Percentiles rank a stretch among this genome's conserved stretches.
Evolutionary conservation across 2,888 invertebrate species (phyloP).

Genomic region (Charanyca ferruginea): DNA sequence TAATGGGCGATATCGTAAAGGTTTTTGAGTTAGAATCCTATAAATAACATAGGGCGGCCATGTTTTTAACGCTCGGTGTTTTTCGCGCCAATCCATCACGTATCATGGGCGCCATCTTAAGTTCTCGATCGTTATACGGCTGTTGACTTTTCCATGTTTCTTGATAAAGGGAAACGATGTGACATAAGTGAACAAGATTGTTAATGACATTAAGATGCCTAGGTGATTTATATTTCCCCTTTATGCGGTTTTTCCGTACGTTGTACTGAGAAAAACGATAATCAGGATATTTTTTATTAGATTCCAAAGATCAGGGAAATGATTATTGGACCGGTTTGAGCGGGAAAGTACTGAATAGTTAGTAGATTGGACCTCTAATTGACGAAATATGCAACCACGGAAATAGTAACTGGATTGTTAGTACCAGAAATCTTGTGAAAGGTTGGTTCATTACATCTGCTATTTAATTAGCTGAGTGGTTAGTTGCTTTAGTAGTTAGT

Average conservation of each 20-base stretch:
- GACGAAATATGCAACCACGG: conserved; percentile 6
- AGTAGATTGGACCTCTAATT: neutral
- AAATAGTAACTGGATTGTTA: conserved; percentile 11
- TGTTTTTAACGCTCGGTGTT: conserved; percentile 15
- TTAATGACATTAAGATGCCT: conserved; percentile 25
- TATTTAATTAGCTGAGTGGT: no score
- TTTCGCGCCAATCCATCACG: conserved; percentile 35
- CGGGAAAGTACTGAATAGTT: conserved; percentile 17
- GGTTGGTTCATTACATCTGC: neutral
- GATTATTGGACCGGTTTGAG: neutral
- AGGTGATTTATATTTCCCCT: conserved; percentile 13
- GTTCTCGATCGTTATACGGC: conserved; percentile 12
- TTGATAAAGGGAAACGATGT: conserved; percentile 6
- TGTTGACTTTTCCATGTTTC: conserved; percentile 36
- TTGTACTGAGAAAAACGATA: conserved; percentile 28
- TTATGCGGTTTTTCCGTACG: conserved; percentile 26
- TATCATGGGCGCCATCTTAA: conserved; percentile 28
- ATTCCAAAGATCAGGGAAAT: conserved; percentile 15
- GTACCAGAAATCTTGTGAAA: conserved; percentile 1
- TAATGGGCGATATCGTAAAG: conserved; percentile 33
- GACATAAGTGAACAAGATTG: conserved; percentile 35
- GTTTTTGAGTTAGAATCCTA: conserved; percentile 21
- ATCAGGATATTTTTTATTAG: conserved; percentile 11
- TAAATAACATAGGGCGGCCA: conserved; percentile 20
- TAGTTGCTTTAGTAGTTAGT: no score